A percentile compares a stretch with the other conserved stretches of the same genome.
These are phyloP conservation scores for Mimachlamys varia DNA, from an alignment of 2,888 invertebrate species.

Conservation along the genomic window DNA sequence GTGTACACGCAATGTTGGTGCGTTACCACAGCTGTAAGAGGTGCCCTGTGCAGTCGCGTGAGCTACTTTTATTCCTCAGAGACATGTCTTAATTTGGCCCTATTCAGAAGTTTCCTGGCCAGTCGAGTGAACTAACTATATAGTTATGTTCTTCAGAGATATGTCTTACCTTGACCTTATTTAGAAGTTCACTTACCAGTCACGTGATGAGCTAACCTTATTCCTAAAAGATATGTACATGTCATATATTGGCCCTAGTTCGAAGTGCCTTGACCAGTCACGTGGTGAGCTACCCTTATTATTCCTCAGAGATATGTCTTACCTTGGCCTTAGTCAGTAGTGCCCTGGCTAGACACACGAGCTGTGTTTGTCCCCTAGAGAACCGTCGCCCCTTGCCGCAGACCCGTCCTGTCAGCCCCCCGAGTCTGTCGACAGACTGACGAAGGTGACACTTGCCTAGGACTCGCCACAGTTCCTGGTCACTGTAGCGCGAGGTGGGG, in stretches of 20 bases:
- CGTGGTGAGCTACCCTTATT: too few species aligned
- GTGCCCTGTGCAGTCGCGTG: too few species aligned
- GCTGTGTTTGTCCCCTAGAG: constrained; percentile 83
- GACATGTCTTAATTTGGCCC: not conserved
- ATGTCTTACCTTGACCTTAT: not conserved
- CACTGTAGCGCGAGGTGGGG: constrained; percentile 88
- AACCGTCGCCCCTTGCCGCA: constrained; percentile 88
- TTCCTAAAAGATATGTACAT: not conserved
- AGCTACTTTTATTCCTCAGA: not conserved
- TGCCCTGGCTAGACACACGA: not conserved
- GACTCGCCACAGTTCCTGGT: constrained; percentile 90
- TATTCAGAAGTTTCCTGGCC: too few species aligned
- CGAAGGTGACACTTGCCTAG: constrained; percentile 90
- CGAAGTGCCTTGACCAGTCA: too few species aligned
- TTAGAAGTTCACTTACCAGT: too few species aligned
- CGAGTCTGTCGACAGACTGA: constrained; percentile 86
- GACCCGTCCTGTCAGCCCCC: constrained; percentile 89
- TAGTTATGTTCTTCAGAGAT: not conserved
- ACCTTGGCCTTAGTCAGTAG: not conserved
- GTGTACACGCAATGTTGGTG: too few species aligned
- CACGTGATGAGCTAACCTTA: too few species aligned
- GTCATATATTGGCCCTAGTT: not conserved
- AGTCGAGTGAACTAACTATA: too few species aligned
- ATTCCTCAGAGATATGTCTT: not conserved
- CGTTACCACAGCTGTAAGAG: too few species aligned